phyloP scores from a whole-genome alignment of 1,140 invertebrate genomes.

The Zaprionus davidi region DNA sequence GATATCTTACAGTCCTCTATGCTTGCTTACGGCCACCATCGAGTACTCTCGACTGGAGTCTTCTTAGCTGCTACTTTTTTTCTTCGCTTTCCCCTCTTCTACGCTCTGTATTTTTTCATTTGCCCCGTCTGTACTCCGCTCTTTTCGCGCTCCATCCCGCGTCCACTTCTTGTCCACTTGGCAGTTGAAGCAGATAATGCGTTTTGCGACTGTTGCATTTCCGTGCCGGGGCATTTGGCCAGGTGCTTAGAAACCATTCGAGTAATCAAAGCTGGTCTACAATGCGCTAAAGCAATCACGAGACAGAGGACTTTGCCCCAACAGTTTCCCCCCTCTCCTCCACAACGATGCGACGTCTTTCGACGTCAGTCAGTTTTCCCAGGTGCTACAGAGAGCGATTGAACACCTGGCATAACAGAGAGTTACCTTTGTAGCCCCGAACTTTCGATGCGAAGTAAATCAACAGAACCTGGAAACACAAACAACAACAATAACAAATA shows the following conservation, averaged over 20 bases:
- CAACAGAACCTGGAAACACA: slow-evolving; percentile 47
- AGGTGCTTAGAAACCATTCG: slow-evolving; percentile 75
- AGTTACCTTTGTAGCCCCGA: slow-evolving; percentile 25
- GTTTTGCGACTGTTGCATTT: slow-evolving; percentile 78
- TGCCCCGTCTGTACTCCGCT: background rate
- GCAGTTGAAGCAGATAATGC: slow-evolving; percentile 78
- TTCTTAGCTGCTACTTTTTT: slow-evolving; percentile 22
- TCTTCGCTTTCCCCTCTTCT: slow-evolving; percentile 12
- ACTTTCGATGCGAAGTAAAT: slow-evolving; percentile 41
- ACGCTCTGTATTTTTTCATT: slow-evolving; percentile 12
- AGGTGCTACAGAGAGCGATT: slow-evolving; percentile 11
- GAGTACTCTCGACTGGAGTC: slow-evolving; percentile 7
- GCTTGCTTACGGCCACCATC: background rate
- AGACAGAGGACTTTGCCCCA: slow-evolving; percentile 5
- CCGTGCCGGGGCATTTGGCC: slow-evolving; percentile 33
- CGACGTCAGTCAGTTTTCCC: background rate
- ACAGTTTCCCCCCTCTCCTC: background rate
- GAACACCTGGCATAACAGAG: slow-evolving; percentile 64
- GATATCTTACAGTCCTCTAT: background rate
- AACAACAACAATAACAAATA: slow-evolving; percentile 63
- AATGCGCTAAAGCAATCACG: slow-evolving; percentile 59
- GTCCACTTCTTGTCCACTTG: slow-evolving; percentile 58
- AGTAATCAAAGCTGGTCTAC: slow-evolving; percentile 78
- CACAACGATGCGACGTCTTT: background rate
- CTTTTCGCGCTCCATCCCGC: slow-evolving; percentile 6